Conservation (phyloP, 2,888 invertebrate genomes). For the Megalurothrips usitatus region DNA sequence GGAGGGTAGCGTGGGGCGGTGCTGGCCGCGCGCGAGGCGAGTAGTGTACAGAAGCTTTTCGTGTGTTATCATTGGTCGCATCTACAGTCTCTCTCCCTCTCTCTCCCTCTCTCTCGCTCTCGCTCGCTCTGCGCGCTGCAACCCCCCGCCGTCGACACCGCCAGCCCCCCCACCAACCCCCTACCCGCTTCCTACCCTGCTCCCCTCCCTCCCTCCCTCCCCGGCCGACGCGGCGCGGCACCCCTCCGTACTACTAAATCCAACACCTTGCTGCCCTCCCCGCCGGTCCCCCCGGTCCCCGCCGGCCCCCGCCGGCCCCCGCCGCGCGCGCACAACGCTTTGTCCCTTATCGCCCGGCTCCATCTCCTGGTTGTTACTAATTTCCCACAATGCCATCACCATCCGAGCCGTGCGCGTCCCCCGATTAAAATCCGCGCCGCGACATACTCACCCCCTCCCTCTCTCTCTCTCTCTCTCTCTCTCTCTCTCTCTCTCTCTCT, state of each 20-base stretch:
- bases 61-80: constrained; percentile 20
- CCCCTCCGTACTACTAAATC: background rate
- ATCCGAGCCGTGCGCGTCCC: background rate
- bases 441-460: too few species aligned
- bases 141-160: background rate
- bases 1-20: background rate
- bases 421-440: background rate
- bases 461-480: too few species aligned
- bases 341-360: background rate
- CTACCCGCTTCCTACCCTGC: background rate
- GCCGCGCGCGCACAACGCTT: background rate
- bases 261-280: background rate
- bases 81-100: background rate
- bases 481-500: too few species aligned
- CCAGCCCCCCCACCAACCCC: background rate
- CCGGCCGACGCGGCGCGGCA: background rate
- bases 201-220: background rate
- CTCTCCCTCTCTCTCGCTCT: background rate
- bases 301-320: background rate
- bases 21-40: background rate
- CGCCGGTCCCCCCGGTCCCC: background rate
- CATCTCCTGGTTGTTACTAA: constrained; percentile 24
- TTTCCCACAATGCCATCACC: constrained; percentile 23
- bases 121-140: background rate
- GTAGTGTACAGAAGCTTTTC: constrained; percentile 12